Conservation (phyloP, 1,140 invertebrate genomes). For the Macrostomum lignano region DNA sequence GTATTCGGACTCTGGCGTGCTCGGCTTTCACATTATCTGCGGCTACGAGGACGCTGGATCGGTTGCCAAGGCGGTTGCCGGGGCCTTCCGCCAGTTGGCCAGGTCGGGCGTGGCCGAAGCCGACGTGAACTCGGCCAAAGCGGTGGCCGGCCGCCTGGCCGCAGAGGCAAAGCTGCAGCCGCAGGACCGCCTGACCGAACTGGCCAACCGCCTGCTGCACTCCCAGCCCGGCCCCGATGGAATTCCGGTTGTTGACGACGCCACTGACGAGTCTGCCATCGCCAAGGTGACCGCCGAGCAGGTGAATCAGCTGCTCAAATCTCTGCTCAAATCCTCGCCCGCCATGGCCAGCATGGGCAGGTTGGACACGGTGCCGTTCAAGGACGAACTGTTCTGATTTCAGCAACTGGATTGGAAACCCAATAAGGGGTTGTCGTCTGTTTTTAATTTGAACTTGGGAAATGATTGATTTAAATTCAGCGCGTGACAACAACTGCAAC, state of each 20-base stretch:
- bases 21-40: too few species aligned
- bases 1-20: too few species aligned
- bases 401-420: constrained; percentile 50
- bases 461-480: too few species aligned
- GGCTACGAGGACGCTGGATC: constrained; percentile 49
- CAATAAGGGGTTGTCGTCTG: too few species aligned
- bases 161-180: constrained; percentile 43
- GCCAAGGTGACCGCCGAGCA: too few species aligned
- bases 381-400: constrained; percentile 70
- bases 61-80: constrained; percentile 52
- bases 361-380: constrained; percentile 56
- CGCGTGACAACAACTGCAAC: too few species aligned
- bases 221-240: constrained; percentile 17
- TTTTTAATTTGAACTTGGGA: too few species aligned
- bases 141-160: constrained; percentile 48
- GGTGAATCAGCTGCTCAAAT: too few species aligned
- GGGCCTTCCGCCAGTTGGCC: constrained; percentile 44
- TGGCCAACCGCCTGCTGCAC: constrained; percentile 52
- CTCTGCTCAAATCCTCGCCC: constrained; percentile 5
- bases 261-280: too few species aligned
- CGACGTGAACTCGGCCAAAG: constrained; percentile 73
- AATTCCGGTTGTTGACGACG: too few species aligned
- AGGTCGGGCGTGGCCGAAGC: constrained; percentile 51
- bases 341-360: constrained; percentile 60
- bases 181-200: constrained; percentile 38